Percentiles rank a stretch among this genome's conserved stretches.
phyloP scores from a whole-genome alignment of 2,797 vertebrate genomes.

The Thunnus albacares region DNA sequence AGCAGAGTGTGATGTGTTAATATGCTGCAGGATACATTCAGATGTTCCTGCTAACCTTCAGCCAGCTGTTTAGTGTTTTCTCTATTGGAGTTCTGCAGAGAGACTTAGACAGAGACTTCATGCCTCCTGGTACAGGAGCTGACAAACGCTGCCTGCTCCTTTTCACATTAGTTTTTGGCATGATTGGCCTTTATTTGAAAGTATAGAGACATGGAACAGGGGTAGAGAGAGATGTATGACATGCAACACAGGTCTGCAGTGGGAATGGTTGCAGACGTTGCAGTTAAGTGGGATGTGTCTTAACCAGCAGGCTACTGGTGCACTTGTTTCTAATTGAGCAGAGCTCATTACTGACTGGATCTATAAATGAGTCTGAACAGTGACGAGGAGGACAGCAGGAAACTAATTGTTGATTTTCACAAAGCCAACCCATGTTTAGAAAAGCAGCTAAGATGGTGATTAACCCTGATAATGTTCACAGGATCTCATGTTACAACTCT shows the following conservation, averaged over 20 bases:
- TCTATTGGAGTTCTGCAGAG: background rate
- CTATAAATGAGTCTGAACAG: background rate
- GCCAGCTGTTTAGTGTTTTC: background rate
- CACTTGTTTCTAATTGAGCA: background rate
- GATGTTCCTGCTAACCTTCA: background rate
- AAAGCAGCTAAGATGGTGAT: constrained; percentile 18
- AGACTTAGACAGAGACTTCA: too few species aligned
- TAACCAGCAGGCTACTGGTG: too few species aligned
- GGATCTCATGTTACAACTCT: too few species aligned
- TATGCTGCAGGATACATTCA: background rate
- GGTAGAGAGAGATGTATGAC: too few species aligned
- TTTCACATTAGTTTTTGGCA: too few species aligned
- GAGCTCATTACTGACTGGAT: background rate
- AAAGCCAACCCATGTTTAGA: background rate
- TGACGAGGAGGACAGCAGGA: background rate
- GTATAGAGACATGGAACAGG: too few species aligned
- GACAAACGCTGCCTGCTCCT: too few species aligned
- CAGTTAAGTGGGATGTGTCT: too few species aligned
- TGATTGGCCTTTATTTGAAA: too few species aligned
- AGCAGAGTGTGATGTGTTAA: background rate
- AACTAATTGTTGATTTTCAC: background rate
- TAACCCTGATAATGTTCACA: background rate
- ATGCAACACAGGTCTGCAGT: too few species aligned
- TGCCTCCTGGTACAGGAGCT: too few species aligned
- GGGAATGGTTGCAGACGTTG: too few species aligned